Percentiles rank a stretch among this genome's conserved stretches.
phyloP scores from a whole-genome alignment of 2,888 invertebrate genomes.

The Eurytoma californica region DNA sequence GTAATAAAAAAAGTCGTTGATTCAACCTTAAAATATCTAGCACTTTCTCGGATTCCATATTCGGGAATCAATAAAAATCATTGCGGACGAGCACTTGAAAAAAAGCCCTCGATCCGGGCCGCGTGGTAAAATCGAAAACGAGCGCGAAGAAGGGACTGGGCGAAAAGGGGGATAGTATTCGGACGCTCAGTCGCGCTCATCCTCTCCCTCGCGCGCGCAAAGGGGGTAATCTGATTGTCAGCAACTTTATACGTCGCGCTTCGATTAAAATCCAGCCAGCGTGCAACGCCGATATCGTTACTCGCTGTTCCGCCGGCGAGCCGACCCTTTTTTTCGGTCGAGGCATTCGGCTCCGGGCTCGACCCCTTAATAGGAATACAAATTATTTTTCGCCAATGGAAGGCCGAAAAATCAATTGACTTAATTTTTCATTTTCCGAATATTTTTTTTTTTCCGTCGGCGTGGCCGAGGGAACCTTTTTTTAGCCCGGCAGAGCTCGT shows the following conservation, averaged over 20 bases:
- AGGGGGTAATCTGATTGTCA: slow-evolving; percentile 72
- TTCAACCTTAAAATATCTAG: too few species aligned
- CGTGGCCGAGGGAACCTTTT: not conserved
- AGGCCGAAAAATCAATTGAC: slow-evolving; percentile 50
- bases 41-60: too few species aligned
- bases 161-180: not conserved
- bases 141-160: not conserved
- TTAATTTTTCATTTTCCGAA: slow-evolving; percentile 46
- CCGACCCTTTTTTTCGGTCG: slow-evolving; percentile 30
- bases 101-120: not conserved
- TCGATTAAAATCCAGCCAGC: slow-evolving; percentile 71
- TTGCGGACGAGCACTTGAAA: not conserved
- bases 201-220: slow-evolving; percentile 54
- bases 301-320: slow-evolving; percentile 57
- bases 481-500: not conserved
- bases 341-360: slow-evolving; percentile 19
- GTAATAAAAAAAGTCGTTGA: too few species aligned
- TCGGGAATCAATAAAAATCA: too few species aligned
- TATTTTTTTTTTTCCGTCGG: not conserved
- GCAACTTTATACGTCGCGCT: slow-evolving; percentile 73
- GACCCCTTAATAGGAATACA: slow-evolving; percentile 52
- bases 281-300: slow-evolving; percentile 68
- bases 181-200: not conserved
- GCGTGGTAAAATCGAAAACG: not conserved
- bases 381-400: slow-evolving; percentile 51